Evolutionary conservation across 2,113 vertebrate genomes (phyloP).

Genomic region (Ictalurus punctatus): DNA sequence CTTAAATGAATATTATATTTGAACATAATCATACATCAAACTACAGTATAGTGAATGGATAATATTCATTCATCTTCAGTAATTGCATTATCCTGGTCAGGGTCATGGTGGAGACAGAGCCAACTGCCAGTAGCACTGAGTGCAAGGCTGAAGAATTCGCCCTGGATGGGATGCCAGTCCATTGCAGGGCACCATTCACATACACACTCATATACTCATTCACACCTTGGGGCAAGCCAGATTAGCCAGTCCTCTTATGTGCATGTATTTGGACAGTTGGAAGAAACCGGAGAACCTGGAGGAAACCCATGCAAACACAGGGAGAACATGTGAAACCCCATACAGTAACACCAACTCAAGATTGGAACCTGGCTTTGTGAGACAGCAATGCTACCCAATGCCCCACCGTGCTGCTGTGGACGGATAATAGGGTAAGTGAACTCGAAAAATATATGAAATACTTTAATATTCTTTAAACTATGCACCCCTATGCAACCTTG

Average conservation of each 20-base stretch:
- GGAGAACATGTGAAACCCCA: not conserved
- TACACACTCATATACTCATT: not conserved
- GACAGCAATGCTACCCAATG: not conserved
- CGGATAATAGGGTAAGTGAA: not conserved
- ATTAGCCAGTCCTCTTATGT: not conserved
- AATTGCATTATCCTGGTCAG: not conserved
- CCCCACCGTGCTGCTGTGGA: not conserved
- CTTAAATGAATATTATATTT: not conserved
- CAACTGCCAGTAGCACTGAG: not conserved
- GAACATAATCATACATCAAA: not conserved
- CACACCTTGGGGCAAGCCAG: not conserved
- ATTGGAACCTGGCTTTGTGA: not conserved
- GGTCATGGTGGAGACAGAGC: not conserved
- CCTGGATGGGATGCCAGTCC: not conserved
- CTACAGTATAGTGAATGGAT: not conserved
- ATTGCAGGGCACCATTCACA: not conserved
- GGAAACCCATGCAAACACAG: not conserved
- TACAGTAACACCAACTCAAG: not conserved
- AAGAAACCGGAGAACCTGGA: not conserved
- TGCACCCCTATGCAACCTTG: not conserved
- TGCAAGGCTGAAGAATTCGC: too few species aligned
- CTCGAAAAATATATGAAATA: not conserved
- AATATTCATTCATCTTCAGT: not conserved
- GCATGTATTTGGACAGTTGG: not conserved
- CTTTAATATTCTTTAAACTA: not conserved